A percentile compares a stretch with the other conserved stretches of the same genome.
These are phyloP conservation scores for Eupleurogrammus muticus DNA, from an alignment of 2,797 vertebrate species.

Conservation along the genomic window DNA sequence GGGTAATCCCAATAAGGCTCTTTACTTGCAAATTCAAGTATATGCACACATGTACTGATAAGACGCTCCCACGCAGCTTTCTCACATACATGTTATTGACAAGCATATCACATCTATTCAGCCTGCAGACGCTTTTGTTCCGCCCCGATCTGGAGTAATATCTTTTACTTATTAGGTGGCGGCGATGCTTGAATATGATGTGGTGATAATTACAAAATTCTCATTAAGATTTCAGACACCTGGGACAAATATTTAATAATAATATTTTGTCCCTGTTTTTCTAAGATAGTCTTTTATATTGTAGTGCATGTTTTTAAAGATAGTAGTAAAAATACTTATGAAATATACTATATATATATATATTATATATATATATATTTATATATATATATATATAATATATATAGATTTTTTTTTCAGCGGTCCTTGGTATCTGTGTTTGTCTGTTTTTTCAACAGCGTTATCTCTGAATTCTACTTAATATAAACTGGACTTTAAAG, in stretches of 20 bases:
- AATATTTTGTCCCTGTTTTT: neutral
- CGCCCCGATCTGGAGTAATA: slow-evolving; percentile 43
- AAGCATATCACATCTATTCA: slow-evolving; percentile 67
- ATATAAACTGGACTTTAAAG: slow-evolving; percentile 48
- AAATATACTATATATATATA: too few species aligned
- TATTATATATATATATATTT: too few species aligned
- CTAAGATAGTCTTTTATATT: neutral
- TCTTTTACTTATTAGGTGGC: slow-evolving; percentile 50
- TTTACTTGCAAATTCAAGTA: slow-evolving; percentile 83
- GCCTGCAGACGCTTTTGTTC: slow-evolving; percentile 43
- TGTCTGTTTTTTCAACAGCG: slow-evolving; percentile 9
- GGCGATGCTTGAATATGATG: slow-evolving; percentile 26
- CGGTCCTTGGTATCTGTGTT: slow-evolving; percentile 2
- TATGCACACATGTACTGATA: slow-evolving; percentile 80
- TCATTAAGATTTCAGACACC: slow-evolving; percentile 26
- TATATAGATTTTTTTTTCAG: neutral
- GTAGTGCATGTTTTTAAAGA: neutral
- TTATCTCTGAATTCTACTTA: slow-evolving; percentile 46
- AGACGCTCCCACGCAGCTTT: slow-evolving; percentile 86
- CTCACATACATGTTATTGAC: slow-evolving; percentile 74
- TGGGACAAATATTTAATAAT: neutral
- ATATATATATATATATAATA: too few species aligned
- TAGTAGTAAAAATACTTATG: neutral
- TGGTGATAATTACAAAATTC: slow-evolving; percentile 33
- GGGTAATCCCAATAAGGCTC: slow-evolving; percentile 85